Evolutionary conservation across 2,113 vertebrate genomes (phyloP), one percentile per base, ranked within the genome.

Genomic region (Xenopus borealis): DNA sequence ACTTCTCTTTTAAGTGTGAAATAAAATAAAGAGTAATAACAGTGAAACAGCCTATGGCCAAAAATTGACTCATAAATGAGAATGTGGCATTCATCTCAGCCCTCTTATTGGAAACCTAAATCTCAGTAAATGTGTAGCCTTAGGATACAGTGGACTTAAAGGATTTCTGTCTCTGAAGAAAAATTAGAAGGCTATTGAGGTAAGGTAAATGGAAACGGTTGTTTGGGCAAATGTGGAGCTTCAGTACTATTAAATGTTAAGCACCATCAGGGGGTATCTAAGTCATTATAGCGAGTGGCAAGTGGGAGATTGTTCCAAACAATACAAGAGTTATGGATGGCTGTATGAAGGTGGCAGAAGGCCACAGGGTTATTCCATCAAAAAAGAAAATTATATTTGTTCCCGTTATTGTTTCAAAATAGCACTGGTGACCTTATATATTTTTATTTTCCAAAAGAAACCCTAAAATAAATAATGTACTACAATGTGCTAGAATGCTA

Each of bases 111-210:
- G 93, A 96, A 95, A 95, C 91, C 93, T 95, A 95, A 92, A 93
- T 95, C 93, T 95, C 93, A 92, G 93, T 96, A 96, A 96, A 96
- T 95, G 95, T 94, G 92, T 96, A 94, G 94, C 94, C 94, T 93
- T 84, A 89, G 94, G 94, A 92, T 91, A 96, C 94, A 96, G 95
- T 94, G 90, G 92, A 86, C 91, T 95, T 97, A 96, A 95, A 95
- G 94, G 94, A 97, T 98, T 97, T 95, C 93, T 96, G 94, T 96
- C 95, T 94, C 93, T 90, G 89, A 94, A 94, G 95, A 98, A 94
- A 96, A 96, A 96, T 97, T 96, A 94, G 93, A 92, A 93, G 85
- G 85, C 91, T 92, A 94, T 93, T 91, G 93, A 95, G 93, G 93
- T 94, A 93, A 94, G 92, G 91, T 94, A 93, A 94, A 94, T 94